Conservation (phyloP, 2,888 invertebrate species). For the Coenonympha glycerion region DNA sequence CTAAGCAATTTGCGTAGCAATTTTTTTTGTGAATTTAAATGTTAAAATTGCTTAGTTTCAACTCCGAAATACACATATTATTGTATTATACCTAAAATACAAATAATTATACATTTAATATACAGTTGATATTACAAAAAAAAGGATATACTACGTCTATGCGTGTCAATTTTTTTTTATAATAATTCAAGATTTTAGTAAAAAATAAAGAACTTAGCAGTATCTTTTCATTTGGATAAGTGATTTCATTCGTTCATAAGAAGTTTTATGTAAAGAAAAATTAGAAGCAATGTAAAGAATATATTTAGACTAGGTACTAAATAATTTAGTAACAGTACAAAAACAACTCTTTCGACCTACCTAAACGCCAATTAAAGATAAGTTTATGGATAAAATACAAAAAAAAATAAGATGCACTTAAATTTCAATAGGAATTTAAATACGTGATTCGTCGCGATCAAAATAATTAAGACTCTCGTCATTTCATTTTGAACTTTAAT, state of each 20-base stretch:
- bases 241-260: background rate
- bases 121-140: conserved; percentile 14
- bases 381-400: background rate
- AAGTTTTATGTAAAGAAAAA: background rate
- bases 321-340: background rate
- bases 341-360: background rate
- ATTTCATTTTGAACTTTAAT: conserved; percentile 4
- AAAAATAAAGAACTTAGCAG: background rate
- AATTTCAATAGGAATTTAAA: background rate
- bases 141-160: background rate
- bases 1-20: conserved; percentile 27
- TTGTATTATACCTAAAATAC: conserved; percentile 15
- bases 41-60: conserved; percentile 23
- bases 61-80: conserved; percentile 12
- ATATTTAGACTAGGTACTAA: conserved; percentile 4
- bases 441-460: background rate
- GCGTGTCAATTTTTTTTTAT: background rate
- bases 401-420: background rate
- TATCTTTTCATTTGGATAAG: background rate
- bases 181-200: conserved; percentile 4
- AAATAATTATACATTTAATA: conserved; percentile 20
- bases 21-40: too few relatives aligned
- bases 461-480: conserved; percentile 7
- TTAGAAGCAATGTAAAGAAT: background rate
- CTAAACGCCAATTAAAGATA: background rate